phyloP scores from a whole-genome alignment of 1,140 invertebrate species.

The Cylas formicarius region DNA sequence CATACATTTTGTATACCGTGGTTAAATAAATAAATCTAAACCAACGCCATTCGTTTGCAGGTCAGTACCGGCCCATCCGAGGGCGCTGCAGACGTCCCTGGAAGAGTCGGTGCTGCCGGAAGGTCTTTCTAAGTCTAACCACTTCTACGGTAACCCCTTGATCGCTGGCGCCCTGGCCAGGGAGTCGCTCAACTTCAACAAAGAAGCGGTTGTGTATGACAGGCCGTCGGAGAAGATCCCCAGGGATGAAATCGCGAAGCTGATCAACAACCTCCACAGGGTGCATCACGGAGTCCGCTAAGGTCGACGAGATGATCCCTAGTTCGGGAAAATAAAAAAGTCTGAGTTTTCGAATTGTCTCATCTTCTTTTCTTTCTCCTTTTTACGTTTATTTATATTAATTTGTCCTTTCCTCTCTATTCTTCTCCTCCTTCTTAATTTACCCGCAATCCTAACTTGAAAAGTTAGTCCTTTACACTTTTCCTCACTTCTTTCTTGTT shows the following conservation, averaged over 20 bases:
- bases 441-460: no score
- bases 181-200: constrained; percentile 65
- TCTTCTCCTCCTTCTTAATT: no score
- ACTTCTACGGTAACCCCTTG: constrained; percentile 67
- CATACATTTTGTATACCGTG: no score
- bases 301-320: no score
- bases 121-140: constrained; percentile 54
- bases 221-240: constrained; percentile 73
- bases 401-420: no score
- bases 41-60: constrained; percentile 28
- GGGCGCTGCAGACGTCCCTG: constrained; percentile 51
- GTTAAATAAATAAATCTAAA: no score
- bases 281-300: constrained; percentile 17
- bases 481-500: no score
- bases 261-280: constrained; percentile 44
- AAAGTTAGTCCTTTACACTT: no score
- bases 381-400: no score
- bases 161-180: constrained; percentile 63
- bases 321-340: no score
- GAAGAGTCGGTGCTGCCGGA: constrained; percentile 52
- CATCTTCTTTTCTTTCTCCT: no score
- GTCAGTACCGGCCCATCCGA: constrained; percentile 44
- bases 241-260: constrained; percentile 62
- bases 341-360: no score
- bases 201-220: constrained; percentile 65